Evolutionary conservation across 2,888 invertebrate species (phyloP).

Genomic region (Drosophila hamatofila): DNA sequence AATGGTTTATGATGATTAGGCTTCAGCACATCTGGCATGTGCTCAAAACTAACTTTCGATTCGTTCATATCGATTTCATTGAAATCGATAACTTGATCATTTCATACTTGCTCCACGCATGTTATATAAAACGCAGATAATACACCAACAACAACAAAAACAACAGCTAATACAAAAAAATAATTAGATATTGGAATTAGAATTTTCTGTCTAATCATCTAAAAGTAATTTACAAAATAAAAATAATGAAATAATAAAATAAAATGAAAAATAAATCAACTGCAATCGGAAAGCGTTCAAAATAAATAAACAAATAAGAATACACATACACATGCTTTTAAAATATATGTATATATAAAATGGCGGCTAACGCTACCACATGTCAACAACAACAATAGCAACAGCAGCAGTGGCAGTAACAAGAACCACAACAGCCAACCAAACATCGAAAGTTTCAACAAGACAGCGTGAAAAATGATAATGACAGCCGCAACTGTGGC

Average conservation of each 20-base stretch:
- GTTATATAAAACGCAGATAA: too few species aligned
- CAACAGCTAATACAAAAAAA: too few species aligned
- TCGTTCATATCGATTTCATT: neutral
- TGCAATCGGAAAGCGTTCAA: slow-evolving; percentile 1
- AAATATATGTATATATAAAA: neutral
- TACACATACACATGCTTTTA: neutral
- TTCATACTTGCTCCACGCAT: neutral
- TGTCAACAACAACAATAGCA: slow-evolving; percentile 41
- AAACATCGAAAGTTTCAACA: slow-evolving; percentile 24
- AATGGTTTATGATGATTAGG: neutral
- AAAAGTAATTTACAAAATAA: neutral
- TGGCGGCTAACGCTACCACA: slow-evolving; percentile 33
- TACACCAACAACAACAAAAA: too few species aligned
- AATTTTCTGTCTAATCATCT: neutral
- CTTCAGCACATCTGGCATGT: neutral
- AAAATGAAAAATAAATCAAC: neutral
- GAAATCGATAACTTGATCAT: neutral
- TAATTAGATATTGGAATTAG: neutral
- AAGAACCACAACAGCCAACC: slow-evolving; percentile 36
- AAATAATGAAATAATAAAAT: neutral
- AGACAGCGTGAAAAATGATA: slow-evolving; percentile 73
- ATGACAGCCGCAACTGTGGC: slow-evolving; percentile 61
- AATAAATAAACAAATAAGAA: slow-evolving; percentile 12
- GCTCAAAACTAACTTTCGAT: neutral
- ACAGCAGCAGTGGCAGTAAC: slow-evolving; percentile 19